Evolutionary conservation across 2,113 vertebrate species (phyloP).

Genomic region (Leptobrachium leishanense): DNA sequence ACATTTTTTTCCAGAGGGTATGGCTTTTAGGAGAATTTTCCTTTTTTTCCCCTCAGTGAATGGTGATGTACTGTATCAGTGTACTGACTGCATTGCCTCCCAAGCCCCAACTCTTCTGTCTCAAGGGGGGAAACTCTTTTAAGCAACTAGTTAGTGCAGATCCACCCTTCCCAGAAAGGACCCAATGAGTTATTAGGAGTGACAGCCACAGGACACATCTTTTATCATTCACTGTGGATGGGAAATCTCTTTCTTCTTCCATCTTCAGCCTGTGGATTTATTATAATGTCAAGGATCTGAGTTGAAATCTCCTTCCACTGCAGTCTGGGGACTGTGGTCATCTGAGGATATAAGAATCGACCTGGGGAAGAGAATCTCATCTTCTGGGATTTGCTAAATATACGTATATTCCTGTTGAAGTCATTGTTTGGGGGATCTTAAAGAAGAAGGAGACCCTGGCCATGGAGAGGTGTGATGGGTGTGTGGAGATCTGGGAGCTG

Average conservation of each 20-base stretch:
- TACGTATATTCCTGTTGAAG: neutral
- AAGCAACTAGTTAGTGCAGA: too few relatives aligned
- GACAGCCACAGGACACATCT: neutral
- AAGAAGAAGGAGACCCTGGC: neutral
- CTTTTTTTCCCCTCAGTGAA: neutral
- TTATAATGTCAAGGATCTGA: slow-evolving; percentile 20
- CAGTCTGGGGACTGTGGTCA: neutral
- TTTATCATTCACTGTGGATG: neutral
- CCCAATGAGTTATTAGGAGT: neutral
- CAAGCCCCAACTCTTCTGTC: neutral
- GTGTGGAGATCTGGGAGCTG: slow-evolving; percentile 46
- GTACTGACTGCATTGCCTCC: neutral
- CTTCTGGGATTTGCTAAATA: neutral
- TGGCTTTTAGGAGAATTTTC: neutral
- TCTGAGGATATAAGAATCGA: neutral
- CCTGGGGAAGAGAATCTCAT: neutral
- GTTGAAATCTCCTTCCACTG: neutral
- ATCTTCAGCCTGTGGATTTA: slow-evolving; percentile 1
- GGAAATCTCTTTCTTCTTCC: neutral
- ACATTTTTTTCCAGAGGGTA: slow-evolving; percentile 40
- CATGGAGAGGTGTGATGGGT: slow-evolving; percentile 11
- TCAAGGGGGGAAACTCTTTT: too few relatives aligned
- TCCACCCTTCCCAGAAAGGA: neutral
- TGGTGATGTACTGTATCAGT: slow-evolving; percentile 8
- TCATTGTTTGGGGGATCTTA: neutral